Base-by-base conservation (phyloP, 1,140 invertebrate species). In the Hetaerina americana region DNA sequence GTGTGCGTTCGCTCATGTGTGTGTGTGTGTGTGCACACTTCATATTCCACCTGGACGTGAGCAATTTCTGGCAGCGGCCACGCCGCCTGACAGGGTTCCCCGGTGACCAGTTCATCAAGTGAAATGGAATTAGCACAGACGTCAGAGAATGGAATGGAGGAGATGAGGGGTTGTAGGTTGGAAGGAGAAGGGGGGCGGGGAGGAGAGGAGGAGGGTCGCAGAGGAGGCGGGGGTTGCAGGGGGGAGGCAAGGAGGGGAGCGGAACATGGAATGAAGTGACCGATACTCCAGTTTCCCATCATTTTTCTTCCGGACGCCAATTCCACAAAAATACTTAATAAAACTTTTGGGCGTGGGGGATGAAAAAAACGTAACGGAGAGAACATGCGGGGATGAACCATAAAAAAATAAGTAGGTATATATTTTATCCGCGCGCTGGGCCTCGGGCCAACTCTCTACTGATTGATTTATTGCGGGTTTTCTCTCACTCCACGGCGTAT, bases 211-310 rank as follows among this genome's bases (percentile, higher is more conserved):
- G 72, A 69, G 31, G 40, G 72, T n/a, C 40, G 24, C 28, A 12
- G 31, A 72, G 29, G 40, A 68, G 6, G 67, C 31, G 29, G 22
- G n/a, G n/a, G n/a, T n/a, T n/a, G n/a, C n/a, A n/a, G n/a, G n/a
- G n/a, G n/a, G 26, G 71, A 28, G 67, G 66, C n/a, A 66, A 25
- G 68, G 26, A 26, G 26, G 67, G 27, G 66, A 71, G 69, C 0
- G 28, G 66, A 28, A 25, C 24, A 22, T n/a, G 27, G 18, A 29
- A 15, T 15, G 26, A 31, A 66, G 57, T 28, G 66, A 40, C 18
- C 27, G 68, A 68, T 57, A 73, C 72, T 27, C 24, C 72, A 57
- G 40, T 57, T 57, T 57, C 40, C 40, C 40, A 57, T 57, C 40
- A 57, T 57, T 57, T 57, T 57, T 57, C 40, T 57, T 57, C 40